These are phyloP conservation scores for Glyphotaelius pellucidus DNA, from an alignment of 2,888 invertebrate species.

Conservation along the genomic window DNA sequence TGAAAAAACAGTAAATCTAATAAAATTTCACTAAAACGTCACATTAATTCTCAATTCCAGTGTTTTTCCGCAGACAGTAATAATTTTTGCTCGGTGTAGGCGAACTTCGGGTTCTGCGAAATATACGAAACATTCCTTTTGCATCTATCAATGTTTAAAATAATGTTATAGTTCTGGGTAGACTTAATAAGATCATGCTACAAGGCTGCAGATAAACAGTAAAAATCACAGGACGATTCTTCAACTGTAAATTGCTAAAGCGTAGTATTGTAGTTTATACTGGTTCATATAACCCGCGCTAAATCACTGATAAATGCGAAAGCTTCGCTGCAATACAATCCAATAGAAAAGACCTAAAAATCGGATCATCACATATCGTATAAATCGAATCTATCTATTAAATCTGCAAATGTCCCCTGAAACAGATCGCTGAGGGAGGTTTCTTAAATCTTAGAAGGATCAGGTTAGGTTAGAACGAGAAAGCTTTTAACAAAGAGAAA, in stretches of 20 bases:
- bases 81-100: too few relatives aligned
- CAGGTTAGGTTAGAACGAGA: conserved; percentile 54
- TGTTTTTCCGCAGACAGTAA: too few relatives aligned
- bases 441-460: conserved; percentile 64
- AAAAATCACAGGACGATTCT: not conserved
- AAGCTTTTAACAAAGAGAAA: conserved; percentile 64
- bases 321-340: not conserved
- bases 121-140: too few relatives aligned
- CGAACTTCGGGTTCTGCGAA: too few relatives aligned
- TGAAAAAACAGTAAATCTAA: too few relatives aligned
- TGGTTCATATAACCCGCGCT: not conserved
- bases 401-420: conserved; percentile 50
- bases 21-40: too few relatives aligned
- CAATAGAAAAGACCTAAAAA: not conserved
- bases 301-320: conserved; percentile 2
- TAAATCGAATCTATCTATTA: conserved; percentile 40
- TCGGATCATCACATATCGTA: conserved; percentile 34
- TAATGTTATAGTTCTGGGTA: not conserved
- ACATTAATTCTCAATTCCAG: too few relatives aligned
- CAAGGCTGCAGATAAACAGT: not conserved
- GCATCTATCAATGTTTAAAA: too few relatives aligned
- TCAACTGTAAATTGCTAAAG: not conserved
- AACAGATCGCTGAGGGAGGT: conserved; percentile 56
- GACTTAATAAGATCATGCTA: not conserved
- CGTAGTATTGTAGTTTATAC: not conserved